phyloP scores from a whole-genome alignment of 2,113 vertebrate species.

The Oenanthe melanoleuca region DNA sequence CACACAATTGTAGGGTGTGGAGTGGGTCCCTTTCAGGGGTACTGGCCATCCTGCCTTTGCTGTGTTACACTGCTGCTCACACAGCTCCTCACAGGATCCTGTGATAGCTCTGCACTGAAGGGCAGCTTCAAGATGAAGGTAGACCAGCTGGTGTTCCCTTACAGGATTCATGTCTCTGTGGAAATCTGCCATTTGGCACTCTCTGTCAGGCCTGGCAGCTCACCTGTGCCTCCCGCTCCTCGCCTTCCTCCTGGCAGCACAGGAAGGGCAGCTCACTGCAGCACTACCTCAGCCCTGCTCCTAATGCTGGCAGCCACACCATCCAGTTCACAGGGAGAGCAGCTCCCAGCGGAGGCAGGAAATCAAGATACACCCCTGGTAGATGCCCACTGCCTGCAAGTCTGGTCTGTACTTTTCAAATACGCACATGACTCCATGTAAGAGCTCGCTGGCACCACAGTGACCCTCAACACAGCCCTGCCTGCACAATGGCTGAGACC shows the following conservation, averaged over 20 bases:
- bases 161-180: neutral
- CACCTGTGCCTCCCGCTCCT: neutral
- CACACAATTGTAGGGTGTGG: neutral
- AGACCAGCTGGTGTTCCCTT: neutral
- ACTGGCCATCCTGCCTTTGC: neutral
- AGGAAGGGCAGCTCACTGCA: neutral
- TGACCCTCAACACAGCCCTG: neutral
- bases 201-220: neutral
- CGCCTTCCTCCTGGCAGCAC: fast-evolving
- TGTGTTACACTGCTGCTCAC: neutral
- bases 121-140: neutral
- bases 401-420: neutral
- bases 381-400: neutral
- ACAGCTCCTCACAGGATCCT: neutral
- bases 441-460: fast-evolving
- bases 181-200: neutral
- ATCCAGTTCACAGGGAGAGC: fast-evolving
- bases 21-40: neutral
- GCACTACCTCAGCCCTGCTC: fast-evolving
- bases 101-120: neutral
- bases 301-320: neutral
- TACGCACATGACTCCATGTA: fast-evolving
- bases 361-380: neutral
- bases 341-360: neutral
- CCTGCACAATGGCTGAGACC: neutral